Conservation (phyloP, 2,797 vertebrate species). For the Mallotus villosus region DNA sequence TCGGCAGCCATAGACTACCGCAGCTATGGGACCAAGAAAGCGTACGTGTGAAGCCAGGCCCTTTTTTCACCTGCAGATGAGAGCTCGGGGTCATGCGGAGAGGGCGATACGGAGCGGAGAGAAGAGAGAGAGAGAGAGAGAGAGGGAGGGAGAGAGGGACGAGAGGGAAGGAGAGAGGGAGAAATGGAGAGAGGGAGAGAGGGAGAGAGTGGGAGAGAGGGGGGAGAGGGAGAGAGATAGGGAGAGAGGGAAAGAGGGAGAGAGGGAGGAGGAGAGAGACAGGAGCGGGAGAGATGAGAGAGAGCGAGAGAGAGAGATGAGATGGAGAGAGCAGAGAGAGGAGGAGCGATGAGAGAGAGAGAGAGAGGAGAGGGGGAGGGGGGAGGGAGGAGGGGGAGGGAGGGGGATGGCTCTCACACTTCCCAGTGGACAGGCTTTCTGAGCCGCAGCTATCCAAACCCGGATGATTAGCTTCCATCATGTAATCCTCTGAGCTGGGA, state of each 20-base stretch:
- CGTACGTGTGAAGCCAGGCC: conserved; percentile 80
- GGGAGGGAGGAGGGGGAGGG: too few species aligned
- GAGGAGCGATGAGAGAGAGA: too few species aligned
- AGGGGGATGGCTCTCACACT: too few species aligned
- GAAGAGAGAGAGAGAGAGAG: conserved; percentile 48
- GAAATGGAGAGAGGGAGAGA: too few species aligned
- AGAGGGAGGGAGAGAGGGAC: conserved; percentile 29
- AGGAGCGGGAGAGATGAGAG: too few species aligned
- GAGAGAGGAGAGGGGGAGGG: too few species aligned
- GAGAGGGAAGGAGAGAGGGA: conserved; percentile 20
- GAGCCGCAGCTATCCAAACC: conserved; percentile 71
- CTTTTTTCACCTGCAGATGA: conserved; percentile 54
- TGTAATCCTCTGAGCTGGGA: conserved; percentile 66
- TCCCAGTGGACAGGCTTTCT: conserved; percentile 64
- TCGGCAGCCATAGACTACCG: conserved; percentile 95
- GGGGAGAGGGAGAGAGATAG: too few species aligned
- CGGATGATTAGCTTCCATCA: conserved; percentile 73
- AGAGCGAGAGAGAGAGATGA: too few species aligned
- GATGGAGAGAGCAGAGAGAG: too few species aligned
- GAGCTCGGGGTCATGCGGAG: conserved; percentile 62
- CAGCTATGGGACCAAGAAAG: conserved; percentile 93
- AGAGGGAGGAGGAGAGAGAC: too few species aligned
- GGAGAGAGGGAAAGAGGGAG: too few species aligned
- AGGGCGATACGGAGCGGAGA: conserved; percentile 60
- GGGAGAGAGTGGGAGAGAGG: too few species aligned